Evolutionary conservation across 2,113 vertebrate species (phyloP).

Genomic region (Martes martes): DNA sequence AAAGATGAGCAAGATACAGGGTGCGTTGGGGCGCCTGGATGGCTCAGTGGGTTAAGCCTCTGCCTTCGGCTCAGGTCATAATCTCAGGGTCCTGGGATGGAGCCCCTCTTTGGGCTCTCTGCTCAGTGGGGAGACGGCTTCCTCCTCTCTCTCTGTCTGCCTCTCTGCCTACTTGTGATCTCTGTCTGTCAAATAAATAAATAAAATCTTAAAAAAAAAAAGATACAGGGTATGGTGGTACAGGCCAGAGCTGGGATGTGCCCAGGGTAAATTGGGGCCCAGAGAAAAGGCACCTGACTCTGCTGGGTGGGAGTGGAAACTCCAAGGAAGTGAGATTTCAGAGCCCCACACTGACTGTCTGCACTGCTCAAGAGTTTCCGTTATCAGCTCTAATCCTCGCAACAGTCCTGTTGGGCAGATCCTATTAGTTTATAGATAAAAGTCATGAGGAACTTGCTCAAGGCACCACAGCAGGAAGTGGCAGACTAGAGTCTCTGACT

Average conservation of each 20-base stretch:
- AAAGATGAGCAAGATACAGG: not conserved
- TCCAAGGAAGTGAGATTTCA: not conserved
- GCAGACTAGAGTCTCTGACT: not conserved
- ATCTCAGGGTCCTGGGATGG: no score
- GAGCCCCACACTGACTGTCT: not conserved
- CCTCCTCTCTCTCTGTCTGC: no score
- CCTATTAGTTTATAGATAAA: not conserved
- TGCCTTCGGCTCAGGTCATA: no score
- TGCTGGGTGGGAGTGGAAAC: not conserved
- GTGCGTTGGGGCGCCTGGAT: no score
- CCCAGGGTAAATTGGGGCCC: not conserved
- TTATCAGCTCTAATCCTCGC: not conserved
- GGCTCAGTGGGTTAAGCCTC: no score
- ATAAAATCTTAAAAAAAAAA: no score
- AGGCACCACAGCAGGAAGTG: not conserved
- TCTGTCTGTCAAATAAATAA: no score
- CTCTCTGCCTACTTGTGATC: no score
- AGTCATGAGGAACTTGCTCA: not conserved
- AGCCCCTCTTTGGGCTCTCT: no score
- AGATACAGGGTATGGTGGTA: not conserved
- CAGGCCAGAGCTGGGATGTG: no score
- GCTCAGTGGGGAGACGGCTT: no score
- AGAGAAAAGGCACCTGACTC: not conserved
- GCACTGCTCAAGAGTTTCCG: not conserved
- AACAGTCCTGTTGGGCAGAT: not conserved